Evolutionary conservation across 2,888 invertebrate species (phyloP), one percentile per base, ranked within the genome.

Genomic region (Philaethria dido): DNA sequence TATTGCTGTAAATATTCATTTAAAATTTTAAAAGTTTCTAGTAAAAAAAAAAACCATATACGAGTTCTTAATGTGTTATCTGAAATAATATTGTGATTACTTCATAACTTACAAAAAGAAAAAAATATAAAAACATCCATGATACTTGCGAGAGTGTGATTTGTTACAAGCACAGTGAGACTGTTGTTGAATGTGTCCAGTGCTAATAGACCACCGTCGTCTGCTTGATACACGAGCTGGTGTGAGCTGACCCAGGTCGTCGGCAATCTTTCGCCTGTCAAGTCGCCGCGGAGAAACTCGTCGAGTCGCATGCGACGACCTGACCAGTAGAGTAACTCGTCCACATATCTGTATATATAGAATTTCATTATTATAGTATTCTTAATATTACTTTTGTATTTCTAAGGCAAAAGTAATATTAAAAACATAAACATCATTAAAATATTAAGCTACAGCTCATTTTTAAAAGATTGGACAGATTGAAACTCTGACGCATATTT

Each of bases 281-380:
- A 90, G 81, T 96, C 96, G 73, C 95, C 97, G 85, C 96, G 96
- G 76, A 97, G 93, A 86, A 96, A 96, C 93, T 97, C 96, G 92
- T 97, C 96, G 77, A 97, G 93, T 72, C 96, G 95, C 95, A 97
- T 96, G 74, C 97, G 95, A 76, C 96, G 95, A 70, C 97, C 97
- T 80, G 96, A 97, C 97, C 97, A 97, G 89, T 97, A 97, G 73
- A 97, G 93, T 77, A 97, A 93, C 91, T 97, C 97, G 94, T 97
- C 97, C 85, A 97, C 97, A 93, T 97, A 97, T 81, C 95, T 95
- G 52, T 11, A 83, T 2, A 78, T 68, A 55, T 50, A 20, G 13
- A 6, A 52, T 36, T 39, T 42, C 13, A 16, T 25, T 33, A 52
- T 0, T 52, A 5, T 3, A 9, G 13, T 13, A 13, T 39, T 39